A percentile compares a stretch with the other conserved stretches of the same genome.
Conservation (phyloP, 2,888 invertebrate species). For the Brachypalpus laphriformis region DNA sequence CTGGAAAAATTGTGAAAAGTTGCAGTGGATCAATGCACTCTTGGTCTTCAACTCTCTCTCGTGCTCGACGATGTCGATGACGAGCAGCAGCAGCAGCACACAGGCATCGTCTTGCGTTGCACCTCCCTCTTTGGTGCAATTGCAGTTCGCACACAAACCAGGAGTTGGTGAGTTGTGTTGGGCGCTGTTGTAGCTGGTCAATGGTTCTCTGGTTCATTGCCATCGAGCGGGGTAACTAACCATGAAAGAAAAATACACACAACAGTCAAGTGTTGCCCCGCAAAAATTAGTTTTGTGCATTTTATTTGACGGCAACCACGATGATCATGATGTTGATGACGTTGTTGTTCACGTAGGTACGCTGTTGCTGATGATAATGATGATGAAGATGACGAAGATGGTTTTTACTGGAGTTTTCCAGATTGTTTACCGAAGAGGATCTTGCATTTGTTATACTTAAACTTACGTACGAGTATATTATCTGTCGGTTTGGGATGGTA, state of each 20-base stretch:
- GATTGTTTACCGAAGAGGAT: conserved; percentile 17
- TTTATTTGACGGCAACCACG: conserved; percentile 59
- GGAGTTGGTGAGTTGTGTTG: conserved; percentile 58
- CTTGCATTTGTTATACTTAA: background rate
- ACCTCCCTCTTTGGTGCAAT: background rate
- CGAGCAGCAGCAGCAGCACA: background rate
- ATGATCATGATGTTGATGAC: conserved; percentile 33
- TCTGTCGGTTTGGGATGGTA: no score
- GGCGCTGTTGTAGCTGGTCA: conserved; percentile 78
- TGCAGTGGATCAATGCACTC: conserved; percentile 72
- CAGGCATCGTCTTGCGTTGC: background rate
- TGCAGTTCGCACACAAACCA: conserved; percentile 38
- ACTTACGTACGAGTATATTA: no score
- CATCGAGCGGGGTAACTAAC: conserved; percentile 83
- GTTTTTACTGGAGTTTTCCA: conserved; percentile 36
- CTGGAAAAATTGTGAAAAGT: conserved; percentile 68
- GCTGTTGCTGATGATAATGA: conserved; percentile 55
- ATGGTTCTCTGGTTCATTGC: conserved; percentile 83
- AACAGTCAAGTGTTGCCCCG: conserved; percentile 73
- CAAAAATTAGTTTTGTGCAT: conserved; percentile 25
- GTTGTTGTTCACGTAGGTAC: conserved; percentile 51
- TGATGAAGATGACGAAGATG: conserved; percentile 9
- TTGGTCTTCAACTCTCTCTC: conserved; percentile 70
- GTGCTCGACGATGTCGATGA: conserved; percentile 23
- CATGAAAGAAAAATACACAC: conserved; percentile 74